These are phyloP conservation scores for Siphlonurus alternatus DNA, from an alignment of 2,888 invertebrate genomes.

Conservation along the genomic window DNA sequence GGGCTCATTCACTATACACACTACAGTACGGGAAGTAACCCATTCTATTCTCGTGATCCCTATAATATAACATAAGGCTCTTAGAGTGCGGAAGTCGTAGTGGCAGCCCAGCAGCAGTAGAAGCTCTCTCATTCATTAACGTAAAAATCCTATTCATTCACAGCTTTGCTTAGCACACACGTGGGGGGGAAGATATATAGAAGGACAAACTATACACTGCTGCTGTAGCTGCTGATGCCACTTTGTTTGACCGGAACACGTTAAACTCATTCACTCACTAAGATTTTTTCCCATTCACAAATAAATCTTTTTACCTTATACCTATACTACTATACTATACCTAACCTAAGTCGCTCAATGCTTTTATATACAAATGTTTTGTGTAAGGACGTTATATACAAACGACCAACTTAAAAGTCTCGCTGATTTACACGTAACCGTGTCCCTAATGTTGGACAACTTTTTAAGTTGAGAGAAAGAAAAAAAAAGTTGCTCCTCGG, in stretches of 20 bases:
- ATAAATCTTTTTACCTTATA: neutral
- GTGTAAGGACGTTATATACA: neutral
- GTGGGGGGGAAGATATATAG: slow-evolving; percentile 13
- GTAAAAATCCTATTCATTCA: neutral
- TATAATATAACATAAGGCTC: too few relatives aligned
- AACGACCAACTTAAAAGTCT: too few relatives aligned
- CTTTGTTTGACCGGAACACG: neutral
- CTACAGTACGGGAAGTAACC: slow-evolving; percentile 1
- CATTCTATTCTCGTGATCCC: neutral
- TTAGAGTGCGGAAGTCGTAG: neutral
- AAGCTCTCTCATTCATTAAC: neutral
- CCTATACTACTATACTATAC: neutral
- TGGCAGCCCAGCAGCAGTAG: neutral
- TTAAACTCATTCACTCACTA: neutral
- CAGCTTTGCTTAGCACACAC: slow-evolving; percentile 6
- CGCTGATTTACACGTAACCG: neutral
- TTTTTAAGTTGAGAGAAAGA: neutral
- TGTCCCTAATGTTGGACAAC: neutral
- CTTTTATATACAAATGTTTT: neutral
- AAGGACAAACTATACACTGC: slow-evolving; percentile 2
- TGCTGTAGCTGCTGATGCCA: too few relatives aligned
- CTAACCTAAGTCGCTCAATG: neutral
- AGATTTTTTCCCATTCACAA: neutral
- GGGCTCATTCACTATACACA: neutral
- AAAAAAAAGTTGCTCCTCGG: neutral